Percentiles rank a stretch among this genome's conserved stretches.
These are phyloP conservation scores for Amblyraja radiata DNA, from an alignment of 2,797 vertebrate genomes.

Conservation along the genomic window DNA sequence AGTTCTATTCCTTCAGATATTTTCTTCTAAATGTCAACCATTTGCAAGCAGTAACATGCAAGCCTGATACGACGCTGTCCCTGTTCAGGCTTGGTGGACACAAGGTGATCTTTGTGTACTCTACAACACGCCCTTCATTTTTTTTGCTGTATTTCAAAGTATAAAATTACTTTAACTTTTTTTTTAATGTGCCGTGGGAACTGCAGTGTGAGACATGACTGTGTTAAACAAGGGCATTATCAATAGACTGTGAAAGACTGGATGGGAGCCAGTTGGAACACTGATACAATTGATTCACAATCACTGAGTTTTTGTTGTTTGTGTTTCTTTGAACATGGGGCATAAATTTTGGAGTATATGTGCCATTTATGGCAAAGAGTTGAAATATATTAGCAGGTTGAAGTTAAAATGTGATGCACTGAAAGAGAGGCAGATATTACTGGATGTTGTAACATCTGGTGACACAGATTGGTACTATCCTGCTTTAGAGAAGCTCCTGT, in stretches of 20 bases:
- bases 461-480: not conserved
- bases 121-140: too few relatives aligned
- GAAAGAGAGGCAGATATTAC: not conserved
- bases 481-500: not conserved
- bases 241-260: not conserved
- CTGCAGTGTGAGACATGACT: not conserved
- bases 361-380: not conserved
- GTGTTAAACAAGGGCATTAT: not conserved
- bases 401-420: conserved; percentile 13
- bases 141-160: not conserved
- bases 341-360: not conserved
- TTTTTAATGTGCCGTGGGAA: not conserved
- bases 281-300: not conserved
- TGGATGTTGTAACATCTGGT: not conserved
- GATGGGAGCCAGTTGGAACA: not conserved
- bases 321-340: not conserved
- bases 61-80: too few relatives aligned
- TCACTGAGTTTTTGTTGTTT: not conserved
- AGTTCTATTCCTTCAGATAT: not conserved
- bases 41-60: not conserved
- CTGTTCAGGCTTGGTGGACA: not conserved
- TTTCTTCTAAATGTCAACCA: not conserved
- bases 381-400: not conserved
- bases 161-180: not conserved
- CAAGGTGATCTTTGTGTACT: not conserved